Evolutionary conservation across 2,113 vertebrate species (phyloP).

Genomic region (Eurystomus gularis): DNA sequence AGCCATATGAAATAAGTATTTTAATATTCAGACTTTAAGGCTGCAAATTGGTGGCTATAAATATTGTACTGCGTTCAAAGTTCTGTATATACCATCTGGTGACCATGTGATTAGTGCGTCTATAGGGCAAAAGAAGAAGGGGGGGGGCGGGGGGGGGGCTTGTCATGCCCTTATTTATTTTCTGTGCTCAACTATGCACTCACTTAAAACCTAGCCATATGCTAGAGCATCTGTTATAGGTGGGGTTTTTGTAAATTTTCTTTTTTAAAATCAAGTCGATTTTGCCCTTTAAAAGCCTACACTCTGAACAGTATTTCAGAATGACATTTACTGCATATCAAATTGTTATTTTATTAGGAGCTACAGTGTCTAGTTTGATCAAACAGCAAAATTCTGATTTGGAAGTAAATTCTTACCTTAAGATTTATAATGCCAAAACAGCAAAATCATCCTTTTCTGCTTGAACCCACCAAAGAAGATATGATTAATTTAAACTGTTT

Average conservation of each 20-base stretch:
- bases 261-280: slow-evolving; percentile 20
- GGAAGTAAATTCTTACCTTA: neutral
- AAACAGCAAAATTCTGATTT: neutral
- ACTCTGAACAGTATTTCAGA: neutral
- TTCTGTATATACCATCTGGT: slow-evolving; percentile 38
- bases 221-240: slow-evolving; percentile 59
- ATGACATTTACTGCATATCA: slow-evolving; percentile 24
- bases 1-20: neutral
- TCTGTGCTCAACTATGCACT: slow-evolving; percentile 49
- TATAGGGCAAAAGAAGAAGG: slow-evolving; percentile 33
- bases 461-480: neutral
- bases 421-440: neutral
- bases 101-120: slow-evolving; percentile 50
- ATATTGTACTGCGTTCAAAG: slow-evolving; percentile 1
- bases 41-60: neutral
- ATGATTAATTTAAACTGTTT: neutral
- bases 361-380: neutral
- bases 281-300: slow-evolving; percentile 41
- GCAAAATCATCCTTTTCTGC: neutral
- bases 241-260: slow-evolving; percentile 3
- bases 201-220: slow-evolving; percentile 66
- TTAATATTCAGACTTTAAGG: slow-evolving; percentile 20
- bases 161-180: slow-evolving; percentile 65
- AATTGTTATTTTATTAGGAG: slow-evolving; percentile 30
- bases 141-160: neutral